Conservation (phyloP, 2,888 invertebrate species). For the Diploptera punctata region DNA sequence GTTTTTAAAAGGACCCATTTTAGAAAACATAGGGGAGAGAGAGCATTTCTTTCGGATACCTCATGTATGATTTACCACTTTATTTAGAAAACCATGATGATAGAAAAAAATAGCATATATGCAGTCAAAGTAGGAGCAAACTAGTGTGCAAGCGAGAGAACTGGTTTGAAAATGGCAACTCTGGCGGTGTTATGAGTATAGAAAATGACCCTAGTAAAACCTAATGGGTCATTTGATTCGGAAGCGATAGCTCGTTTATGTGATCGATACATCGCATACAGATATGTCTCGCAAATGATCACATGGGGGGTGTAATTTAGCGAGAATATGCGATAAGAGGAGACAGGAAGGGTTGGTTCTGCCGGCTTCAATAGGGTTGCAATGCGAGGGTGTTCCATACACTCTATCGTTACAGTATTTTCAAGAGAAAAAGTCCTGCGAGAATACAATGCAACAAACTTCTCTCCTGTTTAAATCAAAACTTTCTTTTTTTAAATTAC, state of each 20-base stretch:
- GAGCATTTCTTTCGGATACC: slow-evolving; percentile 15
- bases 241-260: slow-evolving; percentile 45
- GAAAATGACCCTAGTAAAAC: slow-evolving; percentile 55
- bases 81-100: slow-evolving; percentile 7
- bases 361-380: slow-evolving; percentile 22
- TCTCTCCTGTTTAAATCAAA: too few species aligned
- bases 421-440: background rate
- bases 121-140: slow-evolving; percentile 5
- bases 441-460: too few species aligned
- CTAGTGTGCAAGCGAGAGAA: slow-evolving; percentile 4
- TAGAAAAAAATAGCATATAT: background rate
- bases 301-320: slow-evolving; percentile 31
- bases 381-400: background rate
- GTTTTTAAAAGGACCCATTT: background rate
- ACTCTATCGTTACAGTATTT: background rate
- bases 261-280: slow-evolving; percentile 38
- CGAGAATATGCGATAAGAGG: slow-evolving; percentile 38
- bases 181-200: slow-evolving; percentile 36
- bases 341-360: slow-evolving; percentile 27
- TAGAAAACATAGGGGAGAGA: background rate
- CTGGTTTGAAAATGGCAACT: slow-evolving; percentile 11
- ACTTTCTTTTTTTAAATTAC: too few species aligned
- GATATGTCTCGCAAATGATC: slow-evolving; percentile 35
- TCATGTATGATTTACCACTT: slow-evolving; percentile 25
- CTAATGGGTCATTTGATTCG: slow-evolving; percentile 55